phyloP scores from a whole-genome alignment of 2,113 vertebrate genomes.

The Triplophysa tibetana region DNA sequence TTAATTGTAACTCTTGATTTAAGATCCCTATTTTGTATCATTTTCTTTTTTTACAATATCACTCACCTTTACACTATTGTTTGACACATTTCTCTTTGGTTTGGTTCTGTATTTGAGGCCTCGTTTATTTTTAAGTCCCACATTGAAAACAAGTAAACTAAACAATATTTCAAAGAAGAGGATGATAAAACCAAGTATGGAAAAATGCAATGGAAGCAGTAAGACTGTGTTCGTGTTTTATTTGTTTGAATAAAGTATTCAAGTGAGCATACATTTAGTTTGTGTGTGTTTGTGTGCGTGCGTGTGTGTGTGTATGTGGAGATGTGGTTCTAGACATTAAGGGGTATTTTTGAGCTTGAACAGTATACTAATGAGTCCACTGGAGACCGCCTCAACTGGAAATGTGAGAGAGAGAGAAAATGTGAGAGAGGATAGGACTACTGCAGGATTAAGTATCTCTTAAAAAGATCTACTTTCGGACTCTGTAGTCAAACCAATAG shows the following conservation, averaged over 20 bases:
- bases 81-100: too few species aligned
- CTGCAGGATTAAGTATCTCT: constrained; percentile 74
- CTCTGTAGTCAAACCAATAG: constrained; percentile 71
- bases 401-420: constrained; percentile 59
- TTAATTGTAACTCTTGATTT: too few species aligned
- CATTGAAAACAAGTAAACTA: too few species aligned
- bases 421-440: constrained; percentile 66
- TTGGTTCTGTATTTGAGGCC: too few species aligned
- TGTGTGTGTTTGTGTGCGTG: neutral
- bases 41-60: too few species aligned
- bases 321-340: constrained; percentile 37
- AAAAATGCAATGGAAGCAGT: neutral
- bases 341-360: constrained; percentile 62
- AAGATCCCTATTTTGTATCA: too few species aligned
- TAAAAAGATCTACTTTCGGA: constrained; percentile 75
- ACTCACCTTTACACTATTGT: too few species aligned
- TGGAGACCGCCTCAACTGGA: constrained; percentile 72
- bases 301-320: constrained; percentile 8
- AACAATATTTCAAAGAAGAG: neutral
- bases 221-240: neutral
- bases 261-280: constrained; percentile 37
- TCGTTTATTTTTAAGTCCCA: too few species aligned
- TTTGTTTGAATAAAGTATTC: constrained; percentile 3
- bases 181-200: neutral
- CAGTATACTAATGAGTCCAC: constrained; percentile 76